Conservation (phyloP, 2,113 vertebrate species). For the Chroicocephalus ridibundus region DNA sequence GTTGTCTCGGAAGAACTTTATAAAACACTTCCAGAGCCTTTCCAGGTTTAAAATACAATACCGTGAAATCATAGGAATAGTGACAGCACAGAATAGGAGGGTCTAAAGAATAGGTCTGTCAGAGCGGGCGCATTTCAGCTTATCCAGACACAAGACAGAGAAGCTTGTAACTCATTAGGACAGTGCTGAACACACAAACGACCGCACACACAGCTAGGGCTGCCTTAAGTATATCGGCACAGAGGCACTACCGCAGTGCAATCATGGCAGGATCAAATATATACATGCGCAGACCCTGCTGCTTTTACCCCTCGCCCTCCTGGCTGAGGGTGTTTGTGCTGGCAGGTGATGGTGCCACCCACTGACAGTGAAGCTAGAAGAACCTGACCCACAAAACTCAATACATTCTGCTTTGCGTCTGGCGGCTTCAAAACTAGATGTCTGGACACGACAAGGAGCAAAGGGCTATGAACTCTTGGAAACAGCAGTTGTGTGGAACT, state of each 20-base stretch:
- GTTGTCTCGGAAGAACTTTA: not conserved
- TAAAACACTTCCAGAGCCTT: not conserved
- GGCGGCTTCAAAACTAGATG: not conserved
- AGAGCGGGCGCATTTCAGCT: not conserved
- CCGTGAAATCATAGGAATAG: not conserved
- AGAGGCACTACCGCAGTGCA: not conserved
- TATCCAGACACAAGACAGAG: not conserved
- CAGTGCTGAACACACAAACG: not conserved
- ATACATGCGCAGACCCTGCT: fast-evolving
- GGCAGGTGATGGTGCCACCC: not conserved
- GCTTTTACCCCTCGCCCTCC: not conserved
- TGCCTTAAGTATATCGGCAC: not conserved
- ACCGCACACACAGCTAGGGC: too few relatives aligned
- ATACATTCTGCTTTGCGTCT: not conserved
- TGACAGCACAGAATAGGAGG: not conserved
- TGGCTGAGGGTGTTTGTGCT: not conserved
- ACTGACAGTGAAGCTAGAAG: not conserved
- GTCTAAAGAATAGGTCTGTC: not conserved
- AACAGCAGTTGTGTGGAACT: not conserved
- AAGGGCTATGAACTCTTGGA: not conserved
- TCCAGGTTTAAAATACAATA: not conserved
- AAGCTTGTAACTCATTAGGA: not conserved
- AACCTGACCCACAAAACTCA: not conserved
- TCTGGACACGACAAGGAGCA: not conserved
- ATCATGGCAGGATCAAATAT: not conserved